Evolutionary conservation across 2,797 vertebrate genomes (phyloP), one percentile per base, ranked within the genome.

Genomic region (Hypotaenidia okinawae): DNA sequence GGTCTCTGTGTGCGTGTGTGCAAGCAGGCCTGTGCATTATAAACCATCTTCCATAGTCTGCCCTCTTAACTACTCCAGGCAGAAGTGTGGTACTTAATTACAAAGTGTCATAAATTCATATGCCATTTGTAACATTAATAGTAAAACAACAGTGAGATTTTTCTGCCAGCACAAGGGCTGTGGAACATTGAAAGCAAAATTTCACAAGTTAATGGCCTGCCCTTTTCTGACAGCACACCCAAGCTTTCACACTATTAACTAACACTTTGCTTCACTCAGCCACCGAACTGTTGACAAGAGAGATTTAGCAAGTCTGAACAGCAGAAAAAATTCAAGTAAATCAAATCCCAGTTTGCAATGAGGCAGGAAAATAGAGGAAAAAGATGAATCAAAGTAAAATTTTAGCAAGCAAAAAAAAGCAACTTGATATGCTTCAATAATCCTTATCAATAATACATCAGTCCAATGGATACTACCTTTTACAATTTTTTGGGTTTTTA

Each of bases 231-330:
- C 94, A 98, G 95, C 96, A 97, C 95, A 97, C 96, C 96, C 79
- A 96, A 95, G 96, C 96, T 98, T 97, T 97, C 97, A 97, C 96
- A 97, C 96, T 96, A 72, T 97, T 97, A 97, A 97, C 96, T 97
- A 97, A 96, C 95, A 97, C 93, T 97, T 97, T 96, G 88, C 96
- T 93, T 98, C 96, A 96, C 92, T 97, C 94, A 98, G 86, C 92
- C 95, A 92, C 94, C 97, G 93, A 97, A 96, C 95, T 97, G 96
- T 97, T 97, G 97, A 97, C 96, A 97, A 97, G 95, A 97, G 91
- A 91, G 95, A 88, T 97, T 98, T 96, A 96, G 84, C 92, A 96
- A 97, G 80, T 96, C 94, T 97, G 97, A 96, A 96, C n/a, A 97
- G 86, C 27, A 96, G 89, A 95, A 97, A 97, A 89, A 95, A 70